Conservation (phyloP, 2,888 invertebrate genomes). For the Dendrolimus houi region DNA sequence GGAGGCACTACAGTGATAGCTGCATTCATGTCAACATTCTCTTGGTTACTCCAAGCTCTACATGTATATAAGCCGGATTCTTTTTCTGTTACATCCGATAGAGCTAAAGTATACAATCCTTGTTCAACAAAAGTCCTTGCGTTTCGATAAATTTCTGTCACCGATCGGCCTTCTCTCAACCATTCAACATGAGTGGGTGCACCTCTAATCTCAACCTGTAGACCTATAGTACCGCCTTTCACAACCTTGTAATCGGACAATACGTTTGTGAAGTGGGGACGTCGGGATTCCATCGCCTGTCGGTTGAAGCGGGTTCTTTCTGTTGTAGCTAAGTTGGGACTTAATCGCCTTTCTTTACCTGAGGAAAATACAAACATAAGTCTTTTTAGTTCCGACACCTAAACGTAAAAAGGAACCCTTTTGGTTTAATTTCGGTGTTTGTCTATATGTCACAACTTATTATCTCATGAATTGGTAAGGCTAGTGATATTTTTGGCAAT, state of each 20-base stretch:
- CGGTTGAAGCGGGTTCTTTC: constrained; percentile 47
- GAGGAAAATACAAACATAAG: constrained; percentile 10
- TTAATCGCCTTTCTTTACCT: constrained; percentile 45
- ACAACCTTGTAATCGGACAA: constrained; percentile 84
- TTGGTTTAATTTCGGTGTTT: too few relatives aligned
- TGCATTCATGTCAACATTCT: constrained; percentile 83
- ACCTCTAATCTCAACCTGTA: constrained; percentile 87
- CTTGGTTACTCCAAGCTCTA: constrained; percentile 83
- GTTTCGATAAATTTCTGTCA: constrained; percentile 75
- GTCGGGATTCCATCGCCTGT: constrained; percentile 64
- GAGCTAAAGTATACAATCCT: constrained; percentile 83
- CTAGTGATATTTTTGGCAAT: too few relatives aligned
- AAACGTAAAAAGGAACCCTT: too few relatives aligned
- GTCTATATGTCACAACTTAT: too few relatives aligned
- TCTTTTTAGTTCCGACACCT: too few relatives aligned
- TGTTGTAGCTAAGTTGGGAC: constrained; percentile 44
- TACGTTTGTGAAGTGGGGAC: constrained; percentile 82
- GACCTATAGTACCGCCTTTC: constrained; percentile 86
- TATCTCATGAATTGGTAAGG: too few relatives aligned
- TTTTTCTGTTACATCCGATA: constrained; percentile 82
- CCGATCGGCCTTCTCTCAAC: constrained; percentile 80
- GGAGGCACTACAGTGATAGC: constrained; percentile 82
- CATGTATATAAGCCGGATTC: constrained; percentile 87
- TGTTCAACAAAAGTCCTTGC: constrained; percentile 80
- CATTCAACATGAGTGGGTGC: constrained; percentile 85